Percentiles rank a stretch among this genome's conserved stretches.
Evolutionary conservation across 2,113 vertebrate genomes (phyloP).

Genomic region (Chrysochloris asiatica): DNA sequence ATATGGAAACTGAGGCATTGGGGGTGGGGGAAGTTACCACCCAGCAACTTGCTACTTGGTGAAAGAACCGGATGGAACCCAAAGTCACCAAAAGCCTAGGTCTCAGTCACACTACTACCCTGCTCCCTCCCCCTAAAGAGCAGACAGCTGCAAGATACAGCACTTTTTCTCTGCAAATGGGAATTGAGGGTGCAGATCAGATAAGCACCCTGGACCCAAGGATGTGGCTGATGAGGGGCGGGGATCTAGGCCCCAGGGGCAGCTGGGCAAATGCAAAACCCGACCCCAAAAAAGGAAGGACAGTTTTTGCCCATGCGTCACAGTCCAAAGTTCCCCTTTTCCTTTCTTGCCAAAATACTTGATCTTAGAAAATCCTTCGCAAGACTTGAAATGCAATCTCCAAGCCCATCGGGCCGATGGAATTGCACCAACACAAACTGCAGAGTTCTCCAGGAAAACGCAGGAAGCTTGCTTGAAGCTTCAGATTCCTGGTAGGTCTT

Average conservation of each 20-base stretch:
- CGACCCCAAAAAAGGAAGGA: conserved; percentile 69
- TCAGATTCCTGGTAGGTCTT: conserved; percentile 59
- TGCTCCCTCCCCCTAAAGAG: fast-evolving
- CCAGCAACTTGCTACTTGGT: background rate
- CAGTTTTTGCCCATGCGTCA: conserved; percentile 67
- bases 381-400: conserved; percentile 68
- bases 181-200: background rate
- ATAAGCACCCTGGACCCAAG: background rate
- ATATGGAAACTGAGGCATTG: background rate
- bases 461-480: conserved; percentile 1
- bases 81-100: too few relatives aligned
- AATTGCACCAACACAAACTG: conserved; percentile 68
- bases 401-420: conserved; percentile 54
- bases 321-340: conserved; percentile 69
- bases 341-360: conserved; percentile 66
- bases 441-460: conserved; percentile 56
- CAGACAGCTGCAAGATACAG: background rate
- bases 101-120: background rate
- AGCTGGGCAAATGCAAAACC: conserved; percentile 47
- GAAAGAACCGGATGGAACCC: background rate
- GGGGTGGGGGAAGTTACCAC: too few relatives aligned
- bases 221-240: background rate
- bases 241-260: background rate
- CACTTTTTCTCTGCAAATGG: background rate
- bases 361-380: conserved; percentile 60